Evolutionary conservation across 2,113 vertebrate genomes (phyloP).

Genomic region (Amblyornis subalaris): DNA sequence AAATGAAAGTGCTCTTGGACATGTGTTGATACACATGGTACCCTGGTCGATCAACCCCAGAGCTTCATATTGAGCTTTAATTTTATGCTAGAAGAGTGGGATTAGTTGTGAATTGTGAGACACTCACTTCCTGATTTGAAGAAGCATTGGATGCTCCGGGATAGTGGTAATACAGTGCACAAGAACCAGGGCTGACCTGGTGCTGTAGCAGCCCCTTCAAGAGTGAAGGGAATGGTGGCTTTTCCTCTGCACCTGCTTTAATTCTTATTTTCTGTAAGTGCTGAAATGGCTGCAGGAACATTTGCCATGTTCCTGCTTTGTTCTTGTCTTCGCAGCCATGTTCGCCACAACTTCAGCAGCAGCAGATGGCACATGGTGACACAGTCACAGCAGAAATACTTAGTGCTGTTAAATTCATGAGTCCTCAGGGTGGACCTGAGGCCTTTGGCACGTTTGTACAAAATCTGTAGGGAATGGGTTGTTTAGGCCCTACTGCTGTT

Average conservation of each 20-base stretch:
- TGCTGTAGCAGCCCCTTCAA: neutral
- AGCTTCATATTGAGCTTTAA: neutral
- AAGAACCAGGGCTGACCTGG: neutral
- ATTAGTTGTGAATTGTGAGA: neutral
- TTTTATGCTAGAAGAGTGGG: neutral
- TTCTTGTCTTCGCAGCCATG: neutral
- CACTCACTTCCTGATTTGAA: neutral
- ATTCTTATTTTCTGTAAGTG: neutral
- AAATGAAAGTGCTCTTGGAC: neutral
- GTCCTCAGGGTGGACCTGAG: neutral
- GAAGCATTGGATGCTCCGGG: neutral
- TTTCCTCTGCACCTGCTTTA: neutral
- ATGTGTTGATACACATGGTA: neutral
- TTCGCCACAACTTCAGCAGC: neutral
- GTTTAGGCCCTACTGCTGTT: neutral
- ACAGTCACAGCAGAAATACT: neutral
- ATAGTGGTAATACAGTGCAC: fast-evolving
- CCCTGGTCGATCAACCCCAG: neutral
- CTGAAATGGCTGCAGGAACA: neutral
- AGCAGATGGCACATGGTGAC: neutral
- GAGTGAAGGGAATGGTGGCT: neutral
- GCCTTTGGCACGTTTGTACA: neutral
- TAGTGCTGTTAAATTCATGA: neutral
- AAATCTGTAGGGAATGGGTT: neutral
- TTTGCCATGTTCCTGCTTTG: neutral